These are phyloP conservation scores for Hydrotaea cyrtoneurina DNA, from an alignment of 2,888 invertebrate genomes.

Conservation along the genomic window DNA sequence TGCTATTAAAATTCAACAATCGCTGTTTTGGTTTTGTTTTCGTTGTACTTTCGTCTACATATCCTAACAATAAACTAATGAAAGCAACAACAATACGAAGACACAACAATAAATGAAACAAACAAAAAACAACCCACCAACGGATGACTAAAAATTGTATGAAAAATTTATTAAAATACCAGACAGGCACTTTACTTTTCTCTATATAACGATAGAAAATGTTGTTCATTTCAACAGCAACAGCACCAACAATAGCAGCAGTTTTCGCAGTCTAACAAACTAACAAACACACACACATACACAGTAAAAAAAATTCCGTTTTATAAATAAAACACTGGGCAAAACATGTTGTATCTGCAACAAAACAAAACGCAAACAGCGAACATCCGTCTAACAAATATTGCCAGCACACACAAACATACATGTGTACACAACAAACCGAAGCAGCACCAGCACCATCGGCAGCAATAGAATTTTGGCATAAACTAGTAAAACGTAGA, in stretches of 20 bases:
- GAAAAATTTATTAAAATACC: constrained; percentile 69
- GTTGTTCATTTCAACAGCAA: constrained; percentile 59
- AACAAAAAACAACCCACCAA: constrained; percentile 36
- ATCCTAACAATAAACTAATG: constrained; percentile 40
- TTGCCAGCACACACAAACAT: constrained; percentile 1
- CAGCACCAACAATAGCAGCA: constrained; percentile 38
- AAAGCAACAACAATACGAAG: constrained; percentile 15
- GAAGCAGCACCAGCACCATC: background rate
- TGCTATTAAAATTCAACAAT: constrained; percentile 59
- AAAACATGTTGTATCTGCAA: constrained; percentile 60
- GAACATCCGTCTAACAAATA: constrained; percentile 52
- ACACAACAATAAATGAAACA: background rate
- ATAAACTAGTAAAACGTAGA: constrained; percentile 48
- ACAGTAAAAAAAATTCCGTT: constrained; percentile 50
- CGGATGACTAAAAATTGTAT: constrained; percentile 58
- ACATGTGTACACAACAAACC: background rate
- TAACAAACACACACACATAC: no score
- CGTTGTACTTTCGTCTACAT: constrained; percentile 37
- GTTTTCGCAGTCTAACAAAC: constrained; percentile 59
- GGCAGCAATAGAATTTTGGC: constrained; percentile 29
- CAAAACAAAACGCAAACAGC: constrained; percentile 44
- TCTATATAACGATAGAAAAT: constrained; percentile 53
- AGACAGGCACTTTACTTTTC: constrained; percentile 64
- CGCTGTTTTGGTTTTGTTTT: constrained; percentile 10
- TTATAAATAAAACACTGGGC: constrained; percentile 57